phyloP scores from a whole-genome alignment of 2,797 vertebrate genomes.

The Cyclura pinguis region DNA sequence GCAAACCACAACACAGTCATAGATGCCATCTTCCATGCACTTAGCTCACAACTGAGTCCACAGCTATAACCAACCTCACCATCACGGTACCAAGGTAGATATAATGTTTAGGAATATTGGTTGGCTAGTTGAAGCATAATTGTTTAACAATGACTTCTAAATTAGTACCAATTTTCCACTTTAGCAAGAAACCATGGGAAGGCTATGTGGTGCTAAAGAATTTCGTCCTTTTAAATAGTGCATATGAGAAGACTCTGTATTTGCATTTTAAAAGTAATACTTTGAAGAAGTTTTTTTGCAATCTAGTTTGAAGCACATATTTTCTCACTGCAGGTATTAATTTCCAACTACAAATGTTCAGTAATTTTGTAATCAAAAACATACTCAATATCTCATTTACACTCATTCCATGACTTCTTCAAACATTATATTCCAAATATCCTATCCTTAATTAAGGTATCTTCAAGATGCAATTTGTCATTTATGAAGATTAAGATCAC shows the following conservation, averaged over 20 bases:
- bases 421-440: conserved; percentile 16
- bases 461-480: conserved; percentile 28
- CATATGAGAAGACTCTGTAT: not conserved
- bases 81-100: not conserved
- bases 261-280: not conserved
- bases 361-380: conserved; percentile 13
- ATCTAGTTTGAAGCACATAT: not conserved
- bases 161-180: not conserved
- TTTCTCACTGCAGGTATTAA: conserved; percentile 23
- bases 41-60: not conserved
- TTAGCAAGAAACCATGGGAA: not conserved
- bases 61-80: not conserved
- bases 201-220: not conserved
- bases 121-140: no score
- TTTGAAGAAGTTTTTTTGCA: not conserved
- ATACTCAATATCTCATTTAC: conserved; percentile 14
- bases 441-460: conserved; percentile 26
- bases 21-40: not conserved
- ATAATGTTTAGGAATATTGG: not conserved
- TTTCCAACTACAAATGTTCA: conserved; percentile 16
- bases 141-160: not conserved
- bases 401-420: conserved; percentile 7
- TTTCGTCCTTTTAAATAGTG: not conserved
- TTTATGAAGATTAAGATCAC: conserved; percentile 29
- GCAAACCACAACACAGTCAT: not conserved